Base-by-base conservation (phyloP, 2,888 invertebrate genomes). In the Heliconius sara region DNA sequence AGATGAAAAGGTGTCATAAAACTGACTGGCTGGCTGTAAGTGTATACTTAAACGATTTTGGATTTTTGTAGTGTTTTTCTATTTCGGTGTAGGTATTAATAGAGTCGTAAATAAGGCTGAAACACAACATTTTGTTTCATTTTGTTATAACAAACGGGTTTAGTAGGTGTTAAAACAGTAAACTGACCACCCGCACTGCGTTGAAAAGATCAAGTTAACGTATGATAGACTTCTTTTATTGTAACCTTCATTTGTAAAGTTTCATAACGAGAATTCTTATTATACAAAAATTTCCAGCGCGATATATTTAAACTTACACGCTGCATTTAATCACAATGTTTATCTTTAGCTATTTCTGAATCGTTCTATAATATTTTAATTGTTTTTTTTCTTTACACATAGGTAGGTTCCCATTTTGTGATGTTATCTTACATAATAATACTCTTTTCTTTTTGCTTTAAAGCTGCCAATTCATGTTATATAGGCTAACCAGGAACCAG, bases 1-100 rank as follows among this genome's bases (percentile, higher is more conserved):
- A 77, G 77, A 80, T 80, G 68, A 77, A 78, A 81, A 76, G 79
- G 60, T 67, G 71, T 73, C 72, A 73, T 76, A 79, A 81, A 77
- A 65, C 75, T 52, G 76, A 66, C 66, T n/a, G 79, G 57, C 30
- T 39, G 39, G 57, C 43, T 39, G 39, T 78, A 80, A 65, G 67
- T 65, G 60, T 70, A 74, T 72, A 76, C 65, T 74, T 70, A 70
- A 66, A 75, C 66, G 30, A 27, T 65, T 75, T 65, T 75, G 66
- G 43, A 43, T 65, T 65, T 65, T 75, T 65, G 75, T 75, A 65
- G 22, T 27, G 66, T 66, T 65, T 66, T 27, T 66, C 47, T 65
- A 70, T 72, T 78, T 74, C 43, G 22, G 74, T 72, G 60, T 27
- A 52, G 12, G 72, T 79, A 81, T 77, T 81, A 71, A 81, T 75